Evolutionary conservation across 2,797 vertebrate genomes (phyloP).

Genomic region (Chelon labrosus): DNA sequence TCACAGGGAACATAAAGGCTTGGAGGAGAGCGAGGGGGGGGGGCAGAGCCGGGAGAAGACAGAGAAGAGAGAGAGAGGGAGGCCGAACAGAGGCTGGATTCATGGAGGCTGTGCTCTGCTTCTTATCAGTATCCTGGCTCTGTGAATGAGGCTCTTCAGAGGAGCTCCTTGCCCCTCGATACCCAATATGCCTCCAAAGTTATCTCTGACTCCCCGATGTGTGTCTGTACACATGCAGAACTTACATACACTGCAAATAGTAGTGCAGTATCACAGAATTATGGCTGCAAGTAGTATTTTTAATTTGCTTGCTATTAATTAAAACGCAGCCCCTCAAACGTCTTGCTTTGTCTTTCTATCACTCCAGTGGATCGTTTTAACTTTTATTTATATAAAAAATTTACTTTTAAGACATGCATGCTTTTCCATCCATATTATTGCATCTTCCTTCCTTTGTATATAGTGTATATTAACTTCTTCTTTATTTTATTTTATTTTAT

Average conservation of each 20-base stretch:
- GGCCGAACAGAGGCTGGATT: slow-evolving; percentile 93
- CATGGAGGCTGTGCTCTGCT: slow-evolving; percentile 82
- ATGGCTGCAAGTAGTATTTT: too few relatives aligned
- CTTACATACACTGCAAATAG: slow-evolving; percentile 35
- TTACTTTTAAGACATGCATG: too few relatives aligned
- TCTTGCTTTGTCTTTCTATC: not conserved
- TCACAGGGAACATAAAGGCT: slow-evolving; percentile 92
- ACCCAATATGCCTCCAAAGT: slow-evolving; percentile 79
- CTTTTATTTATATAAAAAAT: not conserved
- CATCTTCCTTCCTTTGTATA: too few relatives aligned
- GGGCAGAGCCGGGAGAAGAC: slow-evolving; percentile 44
- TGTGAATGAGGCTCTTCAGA: slow-evolving; percentile 85
- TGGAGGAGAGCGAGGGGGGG: slow-evolving; percentile 51
- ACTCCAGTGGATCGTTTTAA: not conserved
- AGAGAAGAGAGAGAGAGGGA: slow-evolving; percentile 40
- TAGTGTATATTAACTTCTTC: too few relatives aligned
- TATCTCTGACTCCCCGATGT: slow-evolving; percentile 62
- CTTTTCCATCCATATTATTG: too few relatives aligned
- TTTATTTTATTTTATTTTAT: too few relatives aligned
- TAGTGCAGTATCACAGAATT: not conserved
- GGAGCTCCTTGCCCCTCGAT: slow-evolving; percentile 67
- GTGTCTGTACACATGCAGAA: slow-evolving; percentile 26
- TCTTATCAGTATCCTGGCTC: slow-evolving; percentile 83
- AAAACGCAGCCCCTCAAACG: not conserved
- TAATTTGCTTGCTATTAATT: not conserved